Percentiles rank a stretch among this genome's conserved stretches.
phyloP scores from a whole-genome alignment of 2,888 invertebrate genomes.

The Acanthosoma haemorrhoidale region DNA sequence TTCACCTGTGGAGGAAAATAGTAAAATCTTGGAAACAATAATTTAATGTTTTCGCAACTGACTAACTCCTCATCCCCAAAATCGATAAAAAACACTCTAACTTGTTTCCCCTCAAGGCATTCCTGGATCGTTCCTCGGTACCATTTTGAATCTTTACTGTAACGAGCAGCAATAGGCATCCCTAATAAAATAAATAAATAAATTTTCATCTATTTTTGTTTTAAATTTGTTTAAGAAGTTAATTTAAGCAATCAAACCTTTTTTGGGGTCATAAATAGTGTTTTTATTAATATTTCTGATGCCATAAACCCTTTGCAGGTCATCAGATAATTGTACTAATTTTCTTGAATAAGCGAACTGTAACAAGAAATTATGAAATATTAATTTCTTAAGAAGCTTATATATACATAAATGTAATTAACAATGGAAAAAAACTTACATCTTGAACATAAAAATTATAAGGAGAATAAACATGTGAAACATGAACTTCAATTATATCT shows the following conservation, averaged over 20 bases:
- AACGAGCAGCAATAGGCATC: constrained; percentile 52
- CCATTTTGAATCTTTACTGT: constrained; percentile 49
- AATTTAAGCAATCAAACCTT: background rate
- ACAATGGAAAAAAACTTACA: constrained; percentile 47
- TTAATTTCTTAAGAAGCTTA: background rate
- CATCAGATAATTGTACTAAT: background rate
- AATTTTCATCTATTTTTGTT: background rate
- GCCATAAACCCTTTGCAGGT: constrained; percentile 15
- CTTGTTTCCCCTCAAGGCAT: constrained; percentile 49
- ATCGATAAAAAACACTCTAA: constrained; percentile 60
- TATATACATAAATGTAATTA: background rate
- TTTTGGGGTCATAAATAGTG: constrained; percentile 15
- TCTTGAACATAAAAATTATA: constrained; percentile 62
- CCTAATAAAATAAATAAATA: constrained; percentile 46
- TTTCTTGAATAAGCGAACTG: background rate
- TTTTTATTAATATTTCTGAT: background rate
- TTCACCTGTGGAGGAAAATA: constrained; percentile 52
- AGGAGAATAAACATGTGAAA: constrained; percentile 59
- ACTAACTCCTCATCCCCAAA: constrained; percentile 53
- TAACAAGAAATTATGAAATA: background rate
- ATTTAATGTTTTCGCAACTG: constrained; percentile 51
- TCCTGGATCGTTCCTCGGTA: constrained; percentile 55
- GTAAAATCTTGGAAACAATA: constrained; percentile 50
- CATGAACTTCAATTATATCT: constrained; percentile 50
- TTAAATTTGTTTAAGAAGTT: background rate